These are phyloP conservation scores for Typhlomys cinereus DNA, from an alignment of 2,113 vertebrate genomes.

Conservation along the genomic window DNA sequence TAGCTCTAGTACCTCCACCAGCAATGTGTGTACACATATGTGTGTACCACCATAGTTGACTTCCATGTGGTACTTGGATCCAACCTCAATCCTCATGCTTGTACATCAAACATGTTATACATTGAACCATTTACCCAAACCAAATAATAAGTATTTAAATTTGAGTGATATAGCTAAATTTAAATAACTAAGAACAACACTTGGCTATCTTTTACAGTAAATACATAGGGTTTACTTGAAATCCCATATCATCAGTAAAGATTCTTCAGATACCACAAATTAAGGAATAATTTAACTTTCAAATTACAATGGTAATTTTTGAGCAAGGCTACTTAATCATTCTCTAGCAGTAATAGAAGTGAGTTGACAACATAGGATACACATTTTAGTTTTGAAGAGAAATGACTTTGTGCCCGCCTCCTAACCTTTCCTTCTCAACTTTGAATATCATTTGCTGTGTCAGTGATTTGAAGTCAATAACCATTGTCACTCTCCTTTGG, in stretches of 20 bases:
- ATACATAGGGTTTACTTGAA: background rate
- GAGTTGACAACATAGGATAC: background rate
- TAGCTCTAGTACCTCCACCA: background rate
- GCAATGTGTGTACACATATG: too few relatives aligned
- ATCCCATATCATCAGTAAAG: constrained; percentile 9
- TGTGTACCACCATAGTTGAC: background rate
- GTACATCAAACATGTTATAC: background rate
- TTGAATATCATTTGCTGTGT: constrained; percentile 54
- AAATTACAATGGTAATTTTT: constrained; percentile 12
- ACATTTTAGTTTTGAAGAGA: background rate
- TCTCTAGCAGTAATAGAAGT: background rate
- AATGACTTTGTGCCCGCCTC: constrained; percentile 54
- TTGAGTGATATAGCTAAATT: background rate
- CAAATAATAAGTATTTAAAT: constrained; percentile 22
- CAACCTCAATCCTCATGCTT: background rate
- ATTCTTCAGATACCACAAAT: constrained; percentile 44
- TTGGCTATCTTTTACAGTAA: constrained; percentile 36
- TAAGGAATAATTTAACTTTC: constrained; percentile 8
- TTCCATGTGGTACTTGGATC: background rate
- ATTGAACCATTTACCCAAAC: background rate
- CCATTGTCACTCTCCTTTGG: constrained; percentile 60
- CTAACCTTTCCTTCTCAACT: constrained; percentile 47
- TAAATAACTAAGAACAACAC: background rate
- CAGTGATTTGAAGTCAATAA: constrained; percentile 66
- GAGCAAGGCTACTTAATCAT: background rate